Percentiles rank a stretch among this genome's conserved stretches.
phyloP scores from a whole-genome alignment of 2,797 vertebrate genomes.

The Otus scops region DNA sequence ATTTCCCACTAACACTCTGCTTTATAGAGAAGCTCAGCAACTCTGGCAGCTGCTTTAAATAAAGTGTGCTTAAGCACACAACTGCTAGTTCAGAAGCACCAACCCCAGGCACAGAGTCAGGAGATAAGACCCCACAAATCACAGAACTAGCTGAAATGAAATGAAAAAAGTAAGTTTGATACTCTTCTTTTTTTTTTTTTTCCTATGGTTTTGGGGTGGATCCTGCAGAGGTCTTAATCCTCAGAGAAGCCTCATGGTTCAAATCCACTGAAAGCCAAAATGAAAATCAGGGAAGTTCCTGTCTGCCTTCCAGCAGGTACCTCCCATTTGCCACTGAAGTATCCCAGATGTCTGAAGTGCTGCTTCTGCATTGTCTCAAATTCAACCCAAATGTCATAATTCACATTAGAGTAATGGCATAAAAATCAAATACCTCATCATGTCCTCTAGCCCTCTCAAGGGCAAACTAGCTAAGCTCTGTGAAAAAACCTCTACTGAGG shows the following conservation, averaged over 20 bases:
- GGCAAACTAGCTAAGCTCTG: conserved; percentile 3
- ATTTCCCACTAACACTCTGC: not conserved
- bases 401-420: not conserved
- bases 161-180: not conserved
- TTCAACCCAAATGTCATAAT: not conserved
- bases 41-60: conserved; percentile 1
- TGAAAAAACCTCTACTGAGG: not conserved
- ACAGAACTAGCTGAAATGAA: conserved; percentile 2
- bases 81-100: not conserved
- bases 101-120: not conserved
- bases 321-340: not conserved
- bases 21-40: not conserved
- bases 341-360: not conserved
- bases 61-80: not conserved
- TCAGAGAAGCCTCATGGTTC: not conserved
- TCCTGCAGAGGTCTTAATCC: not conserved
- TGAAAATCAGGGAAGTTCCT: not conserved
- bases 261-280: not conserved
- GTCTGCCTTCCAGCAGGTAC: not conserved
- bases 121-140: conserved; percentile 5
- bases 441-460: not conserved
- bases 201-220: not conserved
- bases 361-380: not conserved
- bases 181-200: not conserved
- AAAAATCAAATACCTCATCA: not conserved